Percentiles rank a stretch among this genome's conserved stretches.
Conservation (phyloP, 2,113 vertebrate species). For the Pyxicephalus adspersus region DNA sequence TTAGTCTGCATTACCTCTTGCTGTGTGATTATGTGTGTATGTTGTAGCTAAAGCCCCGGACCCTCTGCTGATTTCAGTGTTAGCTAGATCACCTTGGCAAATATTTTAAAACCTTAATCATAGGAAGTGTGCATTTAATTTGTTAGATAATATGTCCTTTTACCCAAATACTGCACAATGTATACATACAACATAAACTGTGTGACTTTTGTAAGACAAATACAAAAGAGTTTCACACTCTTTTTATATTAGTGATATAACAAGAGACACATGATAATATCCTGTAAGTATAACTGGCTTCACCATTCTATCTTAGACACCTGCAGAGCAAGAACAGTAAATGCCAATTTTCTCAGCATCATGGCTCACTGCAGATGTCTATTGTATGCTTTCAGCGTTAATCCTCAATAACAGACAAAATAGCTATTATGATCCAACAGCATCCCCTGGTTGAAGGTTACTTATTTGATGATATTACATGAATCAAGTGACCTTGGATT, state of each 20-base stretch:
- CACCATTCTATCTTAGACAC: slow-evolving; percentile 24
- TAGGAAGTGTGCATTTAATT: too few relatives aligned
- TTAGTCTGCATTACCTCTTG: neutral
- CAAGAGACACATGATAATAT: slow-evolving; percentile 8
- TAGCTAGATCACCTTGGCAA: slow-evolving; percentile 25
- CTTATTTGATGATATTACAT: slow-evolving; percentile 32
- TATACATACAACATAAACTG: neutral
- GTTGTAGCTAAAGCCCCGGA: neutral
- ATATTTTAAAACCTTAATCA: neutral
- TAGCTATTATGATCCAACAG: slow-evolving; percentile 38
- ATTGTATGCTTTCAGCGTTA: slow-evolving; percentile 40
- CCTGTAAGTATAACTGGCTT: slow-evolving; percentile 1
- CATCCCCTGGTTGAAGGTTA: slow-evolving; percentile 14
- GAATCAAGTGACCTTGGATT: slow-evolving; percentile 29
- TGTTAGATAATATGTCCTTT: too few relatives aligned
- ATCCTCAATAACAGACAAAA: slow-evolving; percentile 29
- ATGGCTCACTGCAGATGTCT: slow-evolving; percentile 41
- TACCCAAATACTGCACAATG: neutral
- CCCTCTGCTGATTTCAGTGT: neutral
- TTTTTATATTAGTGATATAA: neutral
- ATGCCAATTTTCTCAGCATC: slow-evolving; percentile 44
- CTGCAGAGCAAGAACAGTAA: slow-evolving; percentile 30
- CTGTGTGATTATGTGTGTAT: slow-evolving; percentile 2
- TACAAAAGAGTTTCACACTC: slow-evolving; percentile 7
- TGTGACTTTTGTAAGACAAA: slow-evolving; percentile 8